These are phyloP conservation scores for Epirrhoe alternata DNA, from an alignment of 2,888 invertebrate genomes.

Conservation along the genomic window DNA sequence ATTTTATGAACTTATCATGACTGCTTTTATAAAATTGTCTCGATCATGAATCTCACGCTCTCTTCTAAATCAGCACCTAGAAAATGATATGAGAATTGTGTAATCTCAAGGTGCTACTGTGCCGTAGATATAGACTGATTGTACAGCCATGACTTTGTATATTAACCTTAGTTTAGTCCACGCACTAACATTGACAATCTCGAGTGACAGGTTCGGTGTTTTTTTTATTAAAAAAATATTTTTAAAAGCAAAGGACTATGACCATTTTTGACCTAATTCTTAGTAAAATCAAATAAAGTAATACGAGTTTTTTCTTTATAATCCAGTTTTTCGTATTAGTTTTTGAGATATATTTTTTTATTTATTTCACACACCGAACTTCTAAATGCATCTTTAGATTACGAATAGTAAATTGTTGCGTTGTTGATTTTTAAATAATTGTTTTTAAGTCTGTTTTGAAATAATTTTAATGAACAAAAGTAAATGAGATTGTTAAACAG, in stretches of 20 bases:
- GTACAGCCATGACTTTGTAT: constrained; percentile 78
- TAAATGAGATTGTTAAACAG: constrained; percentile 74
- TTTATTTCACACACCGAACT: constrained; percentile 46
- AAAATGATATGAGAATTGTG: constrained; percentile 41
- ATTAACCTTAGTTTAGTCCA: constrained; percentile 54
- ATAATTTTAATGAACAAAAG: constrained; percentile 64
- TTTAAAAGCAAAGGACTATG: background rate
- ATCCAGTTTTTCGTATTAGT: background rate
- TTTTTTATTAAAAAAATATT: constrained; percentile 6
- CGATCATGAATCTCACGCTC: background rate
- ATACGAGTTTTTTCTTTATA: too few relatives aligned
- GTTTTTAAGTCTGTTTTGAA: constrained; percentile 72
- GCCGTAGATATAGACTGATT: constrained; percentile 79
- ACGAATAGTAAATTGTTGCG: constrained; percentile 68
- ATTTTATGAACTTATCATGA: too few relatives aligned
- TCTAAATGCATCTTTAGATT: constrained; percentile 50
- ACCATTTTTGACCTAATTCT: background rate
- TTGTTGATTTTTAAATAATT: constrained; percentile 78
- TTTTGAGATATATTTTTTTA: background rate
- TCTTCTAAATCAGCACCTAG: constrained; percentile 35
- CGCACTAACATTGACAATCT: constrained; percentile 58
- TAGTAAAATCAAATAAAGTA: too few relatives aligned
- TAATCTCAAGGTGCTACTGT: constrained; percentile 71
- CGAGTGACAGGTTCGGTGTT: constrained; percentile 45
- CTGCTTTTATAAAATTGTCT: too few relatives aligned